Evolutionary conservation across 2,113 vertebrate species (phyloP).

Genomic region (Nansenia antarctica): DNA sequence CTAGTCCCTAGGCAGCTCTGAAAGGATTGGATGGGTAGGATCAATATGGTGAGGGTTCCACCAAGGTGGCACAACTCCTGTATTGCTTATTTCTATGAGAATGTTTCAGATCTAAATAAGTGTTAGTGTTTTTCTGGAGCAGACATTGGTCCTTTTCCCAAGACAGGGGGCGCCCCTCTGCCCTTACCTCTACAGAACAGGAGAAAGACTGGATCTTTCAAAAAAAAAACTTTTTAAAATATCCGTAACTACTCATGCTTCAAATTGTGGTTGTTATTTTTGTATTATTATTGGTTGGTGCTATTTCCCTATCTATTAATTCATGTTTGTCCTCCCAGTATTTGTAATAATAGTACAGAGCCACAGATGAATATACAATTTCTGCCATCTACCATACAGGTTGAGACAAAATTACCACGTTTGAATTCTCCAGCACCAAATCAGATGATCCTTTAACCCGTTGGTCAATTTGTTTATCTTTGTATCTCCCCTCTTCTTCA

Average conservation of each 20-base stretch:
- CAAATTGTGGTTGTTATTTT: too few species aligned
- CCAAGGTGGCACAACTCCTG: too few species aligned
- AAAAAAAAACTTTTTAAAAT: not conserved
- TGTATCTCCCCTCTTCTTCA: slow-evolving; percentile 66
- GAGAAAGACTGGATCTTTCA: not conserved
- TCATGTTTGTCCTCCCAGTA: not conserved
- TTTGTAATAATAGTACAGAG: not conserved
- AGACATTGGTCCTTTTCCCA: not conserved
- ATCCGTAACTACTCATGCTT: not conserved
- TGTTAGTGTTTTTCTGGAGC: too few species aligned
- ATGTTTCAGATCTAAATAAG: too few species aligned
- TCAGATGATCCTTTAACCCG: slow-evolving; percentile 45
- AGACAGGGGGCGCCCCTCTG: not conserved
- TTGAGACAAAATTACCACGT: not conserved
- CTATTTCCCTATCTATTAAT: not conserved
- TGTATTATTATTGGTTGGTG: too few species aligned
- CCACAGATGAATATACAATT: not conserved
- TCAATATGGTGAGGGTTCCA: too few species aligned
- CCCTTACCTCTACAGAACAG: not conserved
- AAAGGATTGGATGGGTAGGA: too few species aligned
- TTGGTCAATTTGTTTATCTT: slow-evolving; percentile 65
- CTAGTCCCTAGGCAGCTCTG: too few species aligned
- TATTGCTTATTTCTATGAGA: too few species aligned
- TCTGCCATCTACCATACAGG: not conserved
- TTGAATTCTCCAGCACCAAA: slow-evolving; percentile 65